Evolutionary conservation across 2,113 vertebrate genomes (phyloP).

Genomic region (Epinephelus moara): DNA sequence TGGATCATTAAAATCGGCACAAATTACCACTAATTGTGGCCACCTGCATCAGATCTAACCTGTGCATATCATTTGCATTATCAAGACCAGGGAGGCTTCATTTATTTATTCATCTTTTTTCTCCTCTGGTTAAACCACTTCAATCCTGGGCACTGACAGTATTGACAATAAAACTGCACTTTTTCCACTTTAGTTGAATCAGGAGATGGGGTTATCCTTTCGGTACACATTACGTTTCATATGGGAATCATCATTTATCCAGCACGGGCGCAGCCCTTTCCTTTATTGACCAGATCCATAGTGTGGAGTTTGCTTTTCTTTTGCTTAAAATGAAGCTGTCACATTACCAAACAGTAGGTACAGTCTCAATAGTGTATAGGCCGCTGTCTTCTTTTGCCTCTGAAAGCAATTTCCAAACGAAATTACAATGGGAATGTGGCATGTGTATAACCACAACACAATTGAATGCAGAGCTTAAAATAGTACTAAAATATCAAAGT

Average conservation of each 20-base stretch:
- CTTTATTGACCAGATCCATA: background rate
- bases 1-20: slow-evolving; percentile 85
- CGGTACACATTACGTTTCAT: background rate
- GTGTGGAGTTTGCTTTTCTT: background rate
- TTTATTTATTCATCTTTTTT: slow-evolving; percentile 57
- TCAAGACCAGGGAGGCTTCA: slow-evolving; percentile 62
- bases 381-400: no score
- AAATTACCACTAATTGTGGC: slow-evolving; percentile 89
- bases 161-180: slow-evolving; percentile 11
- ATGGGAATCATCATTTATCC: background rate
- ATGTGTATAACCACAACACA: no score
- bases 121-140: slow-evolving; percentile 24
- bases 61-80: slow-evolving; percentile 85
- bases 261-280: no score
- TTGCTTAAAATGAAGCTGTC: background rate
- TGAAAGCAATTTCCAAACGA: no score
- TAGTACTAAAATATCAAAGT: no score
- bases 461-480: no score
- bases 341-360: background rate
- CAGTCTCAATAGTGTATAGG: no score
- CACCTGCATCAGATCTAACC: slow-evolving; percentile 88
- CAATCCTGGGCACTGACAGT: slow-evolving; percentile 24
- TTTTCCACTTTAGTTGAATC: slow-evolving; percentile 5
- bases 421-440: no score
- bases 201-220: background rate